A percentile compares a stretch with the other conserved stretches of the same genome.
These are phyloP conservation scores for Leucoptera coffeella DNA, from an alignment of 2,888 invertebrate species.

Conservation along the genomic window DNA sequence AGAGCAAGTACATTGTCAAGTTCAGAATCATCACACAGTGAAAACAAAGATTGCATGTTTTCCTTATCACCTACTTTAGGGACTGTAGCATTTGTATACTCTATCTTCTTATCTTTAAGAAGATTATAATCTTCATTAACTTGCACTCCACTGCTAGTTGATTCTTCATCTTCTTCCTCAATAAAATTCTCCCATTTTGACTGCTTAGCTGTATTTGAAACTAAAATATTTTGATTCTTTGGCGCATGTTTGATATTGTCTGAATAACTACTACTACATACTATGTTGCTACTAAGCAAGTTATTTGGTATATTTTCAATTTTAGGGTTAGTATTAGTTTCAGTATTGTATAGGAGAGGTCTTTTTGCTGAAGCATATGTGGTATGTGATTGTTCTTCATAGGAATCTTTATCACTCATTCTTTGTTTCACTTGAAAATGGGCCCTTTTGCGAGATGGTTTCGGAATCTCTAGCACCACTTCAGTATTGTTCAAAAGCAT, in stretches of 20 bases:
- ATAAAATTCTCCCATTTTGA: not conserved
- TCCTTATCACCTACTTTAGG: slow-evolving; percentile 1
- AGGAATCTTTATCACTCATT: too few relatives aligned
- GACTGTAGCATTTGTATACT: slow-evolving; percentile 1
- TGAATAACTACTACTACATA: too few relatives aligned
- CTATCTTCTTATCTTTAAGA: not conserved
- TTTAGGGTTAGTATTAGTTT: too few relatives aligned
- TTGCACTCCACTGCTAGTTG: too few relatives aligned
- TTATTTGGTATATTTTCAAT: too few relatives aligned
- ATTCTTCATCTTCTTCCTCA: not conserved
- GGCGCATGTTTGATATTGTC: too few relatives aligned
- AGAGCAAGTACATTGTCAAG: slow-evolving; percentile 17
- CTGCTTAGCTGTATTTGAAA: not conserved
- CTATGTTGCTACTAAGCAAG: too few relatives aligned
- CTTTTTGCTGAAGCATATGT: not conserved
- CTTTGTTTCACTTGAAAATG: not conserved
- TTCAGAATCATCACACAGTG: slow-evolving; percentile 22
- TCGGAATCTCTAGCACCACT: slow-evolving; percentile 21
- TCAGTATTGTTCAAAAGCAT: slow-evolving; percentile 14
- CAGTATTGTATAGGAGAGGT: not conserved
- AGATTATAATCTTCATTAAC: not conserved
- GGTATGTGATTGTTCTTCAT: not conserved
- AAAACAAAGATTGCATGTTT: too few relatives aligned
- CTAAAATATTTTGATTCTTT: too few relatives aligned
- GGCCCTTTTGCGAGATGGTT: slow-evolving; percentile 5